phyloP scores from a whole-genome alignment of 2,113 vertebrate species.

The Gallinago jamesoni region DNA sequence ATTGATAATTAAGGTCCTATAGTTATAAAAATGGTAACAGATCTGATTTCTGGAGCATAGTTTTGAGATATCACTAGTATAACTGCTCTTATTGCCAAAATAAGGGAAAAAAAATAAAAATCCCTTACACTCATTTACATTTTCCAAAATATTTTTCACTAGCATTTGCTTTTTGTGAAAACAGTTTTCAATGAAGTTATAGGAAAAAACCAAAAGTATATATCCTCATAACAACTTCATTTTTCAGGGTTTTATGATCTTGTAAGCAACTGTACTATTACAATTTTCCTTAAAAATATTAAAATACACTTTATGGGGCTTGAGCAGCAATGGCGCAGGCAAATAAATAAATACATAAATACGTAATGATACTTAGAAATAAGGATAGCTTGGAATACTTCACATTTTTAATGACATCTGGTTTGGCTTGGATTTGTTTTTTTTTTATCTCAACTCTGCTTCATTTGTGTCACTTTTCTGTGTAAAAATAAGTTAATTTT shows the following conservation, averaged over 20 bases:
- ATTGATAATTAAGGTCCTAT: background rate
- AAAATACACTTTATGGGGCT: background rate
- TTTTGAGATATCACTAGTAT: background rate
- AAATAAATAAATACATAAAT: background rate
- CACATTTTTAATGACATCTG: background rate
- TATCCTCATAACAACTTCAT: background rate
- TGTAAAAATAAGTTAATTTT: background rate
- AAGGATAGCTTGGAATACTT: background rate
- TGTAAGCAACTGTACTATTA: background rate
- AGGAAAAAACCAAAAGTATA: rapidly evolving
- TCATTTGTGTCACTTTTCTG: background rate
- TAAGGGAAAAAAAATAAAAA: background rate
- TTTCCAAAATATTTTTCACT: background rate
- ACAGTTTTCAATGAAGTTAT: background rate
- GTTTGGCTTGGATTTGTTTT: rapidly evolving
- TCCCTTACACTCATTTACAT: rapidly evolving
- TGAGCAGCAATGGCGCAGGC: background rate
- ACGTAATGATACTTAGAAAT: background rate
- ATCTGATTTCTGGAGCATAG: background rate
- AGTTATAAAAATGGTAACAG: background rate
- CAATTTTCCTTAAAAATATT: background rate
- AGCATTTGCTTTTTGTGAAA: background rate
- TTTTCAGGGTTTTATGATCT: background rate
- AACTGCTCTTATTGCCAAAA: background rate
- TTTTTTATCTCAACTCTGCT: background rate